Conservation (phyloP, 2,113 vertebrate species). For the Nymphicus hollandicus region DNA sequence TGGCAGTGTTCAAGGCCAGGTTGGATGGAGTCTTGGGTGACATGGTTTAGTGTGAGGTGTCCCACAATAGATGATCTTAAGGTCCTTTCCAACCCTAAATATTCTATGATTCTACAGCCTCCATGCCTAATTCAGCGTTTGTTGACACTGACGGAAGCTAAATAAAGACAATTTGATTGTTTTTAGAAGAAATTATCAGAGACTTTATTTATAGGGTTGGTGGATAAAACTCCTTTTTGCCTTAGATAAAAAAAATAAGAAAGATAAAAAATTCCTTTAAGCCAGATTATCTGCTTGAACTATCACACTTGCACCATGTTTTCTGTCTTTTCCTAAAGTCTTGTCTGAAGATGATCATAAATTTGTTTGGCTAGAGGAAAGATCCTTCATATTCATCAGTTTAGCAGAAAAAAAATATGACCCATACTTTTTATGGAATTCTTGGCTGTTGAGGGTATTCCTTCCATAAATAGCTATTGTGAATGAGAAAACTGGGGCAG, state of each 20-base stretch:
- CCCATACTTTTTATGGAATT: not conserved
- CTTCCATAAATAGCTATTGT: not conserved
- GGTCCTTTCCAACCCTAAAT: not conserved
- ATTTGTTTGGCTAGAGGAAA: not conserved
- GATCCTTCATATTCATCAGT: not conserved
- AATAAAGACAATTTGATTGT: slow-evolving; percentile 14
- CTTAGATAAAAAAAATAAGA: not conserved
- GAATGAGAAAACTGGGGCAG: not conserved
- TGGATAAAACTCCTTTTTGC: not conserved
- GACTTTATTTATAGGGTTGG: not conserved
- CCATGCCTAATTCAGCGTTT: slow-evolving; percentile 43
- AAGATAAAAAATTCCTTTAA: not conserved
- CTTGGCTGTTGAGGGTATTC: not conserved
- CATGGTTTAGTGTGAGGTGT: not conserved
- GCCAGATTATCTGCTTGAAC: not conserved
- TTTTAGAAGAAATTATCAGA: not conserved
- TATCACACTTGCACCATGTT: not conserved
- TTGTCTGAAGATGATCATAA: not conserved
- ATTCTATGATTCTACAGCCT: not conserved
- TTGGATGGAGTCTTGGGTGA: not conserved
- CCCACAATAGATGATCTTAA: not conserved
- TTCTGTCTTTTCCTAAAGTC: not conserved
- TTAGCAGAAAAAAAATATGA: not conserved
- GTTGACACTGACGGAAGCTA: slow-evolving; percentile 6
- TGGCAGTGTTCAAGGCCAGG: not conserved